Evolutionary conservation across 2,113 vertebrate genomes (phyloP).

Genomic region (Siphamia tubifer): DNA sequence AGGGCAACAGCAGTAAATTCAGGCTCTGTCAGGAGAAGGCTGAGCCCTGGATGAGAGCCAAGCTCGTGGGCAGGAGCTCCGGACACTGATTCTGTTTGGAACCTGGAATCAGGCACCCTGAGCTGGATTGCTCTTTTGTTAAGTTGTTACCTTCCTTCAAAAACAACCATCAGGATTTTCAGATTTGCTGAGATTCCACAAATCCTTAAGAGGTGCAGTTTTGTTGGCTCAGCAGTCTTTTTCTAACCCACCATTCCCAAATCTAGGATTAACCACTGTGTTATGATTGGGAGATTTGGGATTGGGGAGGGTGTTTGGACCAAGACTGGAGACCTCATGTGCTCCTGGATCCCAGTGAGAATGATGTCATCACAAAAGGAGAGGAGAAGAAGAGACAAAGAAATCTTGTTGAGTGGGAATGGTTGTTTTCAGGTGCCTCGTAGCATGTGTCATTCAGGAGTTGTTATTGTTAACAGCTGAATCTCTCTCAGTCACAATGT

Average conservation of each 20-base stretch:
- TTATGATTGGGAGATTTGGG: constrained; percentile 61
- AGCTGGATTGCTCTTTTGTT: constrained; percentile 19
- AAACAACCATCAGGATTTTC: constrained; percentile 57
- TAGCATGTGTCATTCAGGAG: constrained; percentile 34
- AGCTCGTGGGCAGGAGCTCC: constrained; percentile 31
- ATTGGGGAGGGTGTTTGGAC: constrained; percentile 40
- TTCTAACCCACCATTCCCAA: constrained; percentile 64
- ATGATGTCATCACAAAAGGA: constrained; percentile 62
- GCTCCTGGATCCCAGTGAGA: constrained; percentile 57
- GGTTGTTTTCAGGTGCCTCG: constrained; percentile 30
- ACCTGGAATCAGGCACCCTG: constrained; percentile 39
- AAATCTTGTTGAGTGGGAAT: constrained; percentile 55
- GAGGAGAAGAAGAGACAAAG: constrained; percentile 61
- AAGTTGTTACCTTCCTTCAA: constrained; percentile 4
- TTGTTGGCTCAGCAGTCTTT: constrained; percentile 66
- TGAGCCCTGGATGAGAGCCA: constrained; percentile 43
- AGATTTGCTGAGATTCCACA: constrained; percentile 66
- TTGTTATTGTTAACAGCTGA: constrained; percentile 31
- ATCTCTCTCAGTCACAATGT: constrained; percentile 31
- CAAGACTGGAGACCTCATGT: constrained; percentile 52
- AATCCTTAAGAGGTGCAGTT: constrained; percentile 62
- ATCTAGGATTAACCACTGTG: constrained; percentile 73
- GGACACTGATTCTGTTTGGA: constrained; percentile 36
- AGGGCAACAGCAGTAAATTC: constrained; percentile 69
- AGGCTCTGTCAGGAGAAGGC: constrained; percentile 60